Evolutionary conservation across 2,797 vertebrate species (phyloP), one percentile per base, ranked within the genome.

Genomic region (Smutsia gigantea): DNA sequence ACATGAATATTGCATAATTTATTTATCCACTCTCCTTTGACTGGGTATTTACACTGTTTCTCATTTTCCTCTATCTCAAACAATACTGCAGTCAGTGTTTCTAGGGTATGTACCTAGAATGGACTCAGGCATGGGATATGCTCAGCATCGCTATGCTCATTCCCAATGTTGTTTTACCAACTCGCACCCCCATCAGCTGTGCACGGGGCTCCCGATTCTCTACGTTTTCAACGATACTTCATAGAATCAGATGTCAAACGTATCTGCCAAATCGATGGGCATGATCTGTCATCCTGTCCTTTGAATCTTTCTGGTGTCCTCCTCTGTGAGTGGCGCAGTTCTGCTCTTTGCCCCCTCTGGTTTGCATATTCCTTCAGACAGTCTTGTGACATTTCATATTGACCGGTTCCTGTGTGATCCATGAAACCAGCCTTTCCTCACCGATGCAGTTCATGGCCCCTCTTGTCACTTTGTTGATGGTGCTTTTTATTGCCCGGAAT

Each of bases 91-190:
- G 39, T 68, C 10, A 14, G 39, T 39, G 10, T 84, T 82, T 39
- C 10, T 46, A 4, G 51, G n/a, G 37, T 13, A 3, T 77, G 10
- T 7, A 7, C 17, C 12, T 53, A 31, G 57, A 71, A 34, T 34
- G 10, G n/a, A 49, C 21, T 51, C 0, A 0, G 6, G 17, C 1
- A 1, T 1, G n/a, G 25, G 9, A n/a, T 25, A 18, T 4, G 3
- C 9, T 27, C 2, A 0, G 31, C 7, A 7, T 59, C 25, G 1
- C 14, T 4, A 9, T 10, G 4, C 69, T 61, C 46, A 27, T 39
- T n/a, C 37, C 9, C 17, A 3, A 46, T 8, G 4, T 42, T 37
- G 31, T 31, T 72, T 72, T 59, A 55, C 42, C 37, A 17, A 27
- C n/a, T 19, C 17, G 10, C 4, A 13, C 37, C n/a, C 69, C 42